Evolutionary conservation across 2,797 vertebrate genomes (phyloP).

Genomic region (Propithecus perrieri): DNA sequence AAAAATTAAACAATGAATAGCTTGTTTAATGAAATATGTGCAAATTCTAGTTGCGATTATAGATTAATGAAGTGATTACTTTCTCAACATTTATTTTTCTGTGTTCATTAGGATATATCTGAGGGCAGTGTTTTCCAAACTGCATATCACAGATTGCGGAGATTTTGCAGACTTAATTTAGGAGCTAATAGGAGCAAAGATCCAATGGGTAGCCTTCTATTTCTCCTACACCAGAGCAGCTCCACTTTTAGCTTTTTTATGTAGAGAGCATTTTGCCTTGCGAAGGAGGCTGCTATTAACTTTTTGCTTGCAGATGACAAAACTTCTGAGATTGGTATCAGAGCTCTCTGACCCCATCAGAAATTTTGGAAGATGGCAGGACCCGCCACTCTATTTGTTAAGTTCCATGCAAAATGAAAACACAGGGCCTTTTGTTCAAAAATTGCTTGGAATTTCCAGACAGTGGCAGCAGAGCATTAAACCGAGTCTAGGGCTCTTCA

Average conservation of each 20-base stretch:
- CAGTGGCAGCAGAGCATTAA: background rate
- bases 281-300: background rate
- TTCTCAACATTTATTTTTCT: background rate
- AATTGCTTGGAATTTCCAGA: background rate
- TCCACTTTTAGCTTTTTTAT: background rate
- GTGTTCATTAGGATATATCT: background rate
- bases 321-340: background rate
- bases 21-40: background rate
- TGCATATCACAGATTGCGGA: background rate
- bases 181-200: background rate
- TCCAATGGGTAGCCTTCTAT: background rate
- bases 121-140: background rate
- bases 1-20: background rate
- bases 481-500: background rate
- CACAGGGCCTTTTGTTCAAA: background rate
- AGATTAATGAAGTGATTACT: background rate
- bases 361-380: background rate
- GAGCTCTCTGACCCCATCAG: background rate
- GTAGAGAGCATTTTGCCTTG: background rate
- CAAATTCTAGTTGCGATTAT: background rate
- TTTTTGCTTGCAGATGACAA: background rate
- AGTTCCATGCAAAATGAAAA: background rate
- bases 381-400: background rate
- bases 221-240: background rate
- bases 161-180: background rate